These are phyloP conservation scores for Sebastes jordani DNA, from an alignment of 2,797 vertebrate species.

Conservation along the genomic window DNA sequence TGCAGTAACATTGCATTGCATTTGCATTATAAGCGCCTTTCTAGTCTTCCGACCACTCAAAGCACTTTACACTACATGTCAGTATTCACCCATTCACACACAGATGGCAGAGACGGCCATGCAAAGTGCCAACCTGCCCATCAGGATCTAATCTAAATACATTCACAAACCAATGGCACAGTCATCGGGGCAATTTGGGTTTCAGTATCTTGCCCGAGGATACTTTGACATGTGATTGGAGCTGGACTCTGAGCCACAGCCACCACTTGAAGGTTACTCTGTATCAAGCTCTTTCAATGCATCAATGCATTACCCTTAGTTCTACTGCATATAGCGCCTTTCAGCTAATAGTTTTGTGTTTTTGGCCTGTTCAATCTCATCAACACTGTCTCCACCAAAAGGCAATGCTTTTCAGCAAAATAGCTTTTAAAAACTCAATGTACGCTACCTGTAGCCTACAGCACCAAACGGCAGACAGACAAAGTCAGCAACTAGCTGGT, in stretches of 20 bases:
- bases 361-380: neutral
- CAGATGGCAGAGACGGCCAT: no score
- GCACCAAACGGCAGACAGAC: neutral
- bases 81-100: no score
- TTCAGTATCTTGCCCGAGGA: no score
- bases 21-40: no score
- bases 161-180: no score
- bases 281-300: neutral
- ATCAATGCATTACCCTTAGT: neutral
- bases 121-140: no score
- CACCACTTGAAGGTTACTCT: no score
- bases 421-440: accelerated
- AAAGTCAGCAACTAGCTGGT: neutral
- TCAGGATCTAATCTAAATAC: no score
- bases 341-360: neutral
- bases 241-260: no score
- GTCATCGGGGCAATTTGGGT: accelerated
- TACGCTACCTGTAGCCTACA: neutral
- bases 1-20: neutral
- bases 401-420: neutral
- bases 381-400: neutral
- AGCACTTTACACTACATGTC: neutral
- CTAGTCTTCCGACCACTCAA: no score
- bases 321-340: neutral
- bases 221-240: no score